Evolutionary conservation across 2,888 invertebrate genomes (phyloP), one percentile per base, ranked within the genome.

Genomic region (Branchellion lobata): DNA sequence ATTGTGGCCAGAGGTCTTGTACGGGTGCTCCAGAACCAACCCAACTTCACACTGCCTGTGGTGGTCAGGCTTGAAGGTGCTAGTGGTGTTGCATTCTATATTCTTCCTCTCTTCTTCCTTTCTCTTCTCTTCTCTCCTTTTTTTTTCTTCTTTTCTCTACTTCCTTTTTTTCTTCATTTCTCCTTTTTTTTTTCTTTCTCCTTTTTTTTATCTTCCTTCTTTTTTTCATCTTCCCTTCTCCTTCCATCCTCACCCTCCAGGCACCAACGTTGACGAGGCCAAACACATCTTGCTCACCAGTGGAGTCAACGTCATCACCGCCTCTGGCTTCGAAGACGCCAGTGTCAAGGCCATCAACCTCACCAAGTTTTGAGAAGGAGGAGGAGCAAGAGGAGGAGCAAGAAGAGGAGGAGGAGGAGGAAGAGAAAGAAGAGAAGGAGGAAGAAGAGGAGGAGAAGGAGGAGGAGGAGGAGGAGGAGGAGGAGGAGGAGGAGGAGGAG

Each of bases 1-100:
- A 96, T 93, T 0, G 94, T 99, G 84, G 99, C 99, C 0, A 94
- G 93, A 85, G 99, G 99, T 65, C 93, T 99, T 84, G 92, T 97
- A 2, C 91, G 92, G 80, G 97, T 98, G 1, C 92, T 93, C 83
- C 92, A 92, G 86, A 91, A 91, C 79, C 91, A 93, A 81, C 61
- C 61, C 36, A 90, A 92, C 68, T 90, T 96, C 0, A 91, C 91
- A 85, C 91, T 96, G 80, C 98, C 99, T 0, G 89, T 99, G 68
- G 91, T 99, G 79, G 95, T 99, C 65, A 91, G 99, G 84, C 89
- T 99, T 80, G 96, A 97, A 91, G 99, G 98, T 91, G 85, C 34
- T 80, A 47, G 29, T 14, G 40, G 5, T n/a, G n/a, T 33, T 71
- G 8, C 8, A 71, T 18, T 71, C 11, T 71, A 18, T 29, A 8